A percentile compares a stretch with the other conserved stretches of the same genome.
Conservation (phyloP, 2,113 vertebrate species). For the Periophthalmodon schlosseri region DNA sequence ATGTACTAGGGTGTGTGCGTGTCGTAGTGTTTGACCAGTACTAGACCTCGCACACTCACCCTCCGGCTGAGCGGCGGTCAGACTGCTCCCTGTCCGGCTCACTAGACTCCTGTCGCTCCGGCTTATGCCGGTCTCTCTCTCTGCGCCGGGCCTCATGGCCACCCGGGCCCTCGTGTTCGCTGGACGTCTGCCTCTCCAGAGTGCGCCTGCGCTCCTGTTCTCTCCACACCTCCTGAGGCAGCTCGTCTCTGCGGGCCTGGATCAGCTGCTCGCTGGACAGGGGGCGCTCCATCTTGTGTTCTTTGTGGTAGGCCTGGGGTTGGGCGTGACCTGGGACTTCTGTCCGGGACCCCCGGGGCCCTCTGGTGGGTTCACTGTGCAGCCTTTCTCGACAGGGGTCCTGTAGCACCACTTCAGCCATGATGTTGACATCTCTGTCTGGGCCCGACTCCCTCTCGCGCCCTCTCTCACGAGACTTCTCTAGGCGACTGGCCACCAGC, state of each 20-base stretch:
- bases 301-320: slow-evolving; percentile 63
- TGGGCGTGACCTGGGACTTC: slow-evolving; percentile 66
- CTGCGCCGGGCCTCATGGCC: slow-evolving; percentile 77
- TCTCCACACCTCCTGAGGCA: slow-evolving; percentile 79
- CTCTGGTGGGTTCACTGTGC: slow-evolving; percentile 68
- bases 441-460: slow-evolving; percentile 52
- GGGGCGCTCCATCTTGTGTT: slow-evolving; percentile 65
- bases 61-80: slow-evolving; percentile 74
- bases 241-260: slow-evolving; percentile 77
- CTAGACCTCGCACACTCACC: slow-evolving; percentile 46
- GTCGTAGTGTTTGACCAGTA: background rate
- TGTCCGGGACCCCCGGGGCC: slow-evolving; percentile 54
- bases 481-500: slow-evolving; percentile 62
- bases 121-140: slow-evolving; percentile 81
- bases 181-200: slow-evolving; percentile 79
- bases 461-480: slow-evolving; percentile 60
- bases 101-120: slow-evolving; percentile 88
- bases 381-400: slow-evolving; percentile 66
- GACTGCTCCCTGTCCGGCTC: slow-evolving; percentile 84
- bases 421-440: slow-evolving; percentile 70
- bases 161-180: slow-evolving; percentile 79
- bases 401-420: slow-evolving; percentile 79
- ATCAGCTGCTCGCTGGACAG: slow-evolving; percentile 78
- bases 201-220: slow-evolving; percentile 74
- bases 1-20: slow-evolving; percentile 14